Conservation (phyloP, 2,888 invertebrate species). For the Homarus gammarus region DNA sequence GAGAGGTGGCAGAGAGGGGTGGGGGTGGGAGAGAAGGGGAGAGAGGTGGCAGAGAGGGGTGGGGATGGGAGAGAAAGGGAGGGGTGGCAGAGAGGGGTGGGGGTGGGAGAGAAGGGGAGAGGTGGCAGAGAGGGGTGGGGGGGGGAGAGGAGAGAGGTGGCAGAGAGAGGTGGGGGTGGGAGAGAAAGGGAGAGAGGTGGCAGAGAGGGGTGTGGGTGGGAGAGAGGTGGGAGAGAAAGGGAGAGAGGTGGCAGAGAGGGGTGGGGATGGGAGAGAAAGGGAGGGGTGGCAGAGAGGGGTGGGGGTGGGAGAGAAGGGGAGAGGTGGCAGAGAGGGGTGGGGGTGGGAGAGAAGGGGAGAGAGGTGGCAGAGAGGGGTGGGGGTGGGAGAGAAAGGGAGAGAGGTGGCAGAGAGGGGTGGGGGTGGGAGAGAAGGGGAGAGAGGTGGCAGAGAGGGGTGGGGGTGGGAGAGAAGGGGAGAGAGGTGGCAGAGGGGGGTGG, state of each 20-base stretch:
- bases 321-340: background rate
- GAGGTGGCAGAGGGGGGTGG: no score
- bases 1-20: no score
- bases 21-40: no score
- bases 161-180: background rate
- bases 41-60: no score
- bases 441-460: background rate
- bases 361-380: no score
- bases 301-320: background rate
- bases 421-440: background rate
- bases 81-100: no score
- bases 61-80: no score
- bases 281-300: background rate
- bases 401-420: background rate
- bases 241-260: no score
- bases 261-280: no score
- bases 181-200: background rate
- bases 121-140: background rate
- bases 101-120: background rate
- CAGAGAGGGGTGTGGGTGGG: background rate
- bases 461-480: no score
- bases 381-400: no score
- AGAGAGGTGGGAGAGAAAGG: slow-evolving; percentile 23
- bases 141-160: background rate
- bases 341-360: background rate